Percentiles rank a stretch among this genome's conserved stretches.
Conservation (phyloP, 2,797 vertebrate genomes). For the Phataginus tetradactyla region DNA sequence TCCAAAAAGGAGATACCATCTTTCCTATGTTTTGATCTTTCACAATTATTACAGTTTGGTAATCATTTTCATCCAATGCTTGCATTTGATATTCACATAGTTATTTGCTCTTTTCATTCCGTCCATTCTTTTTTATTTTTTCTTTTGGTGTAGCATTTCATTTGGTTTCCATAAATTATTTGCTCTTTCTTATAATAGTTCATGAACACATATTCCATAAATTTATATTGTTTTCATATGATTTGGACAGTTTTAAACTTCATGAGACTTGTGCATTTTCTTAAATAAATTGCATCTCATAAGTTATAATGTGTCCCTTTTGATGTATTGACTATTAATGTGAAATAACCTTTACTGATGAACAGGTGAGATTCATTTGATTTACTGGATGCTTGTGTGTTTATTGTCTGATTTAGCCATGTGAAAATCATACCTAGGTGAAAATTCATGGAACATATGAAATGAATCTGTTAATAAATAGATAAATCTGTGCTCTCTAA, state of each 20-base stretch:
- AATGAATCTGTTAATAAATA: not conserved
- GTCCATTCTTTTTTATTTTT: not conserved
- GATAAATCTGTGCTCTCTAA: not conserved
- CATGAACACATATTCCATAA: not conserved
- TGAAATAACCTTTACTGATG: not conserved
- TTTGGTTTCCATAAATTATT: not conserved
- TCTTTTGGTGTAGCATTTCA: not conserved
- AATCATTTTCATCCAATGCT: not conserved
- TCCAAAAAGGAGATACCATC: not conserved
- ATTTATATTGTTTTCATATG: not conserved
- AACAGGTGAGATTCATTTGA: not conserved
- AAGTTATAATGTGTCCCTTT: not conserved
- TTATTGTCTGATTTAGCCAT: not conserved
- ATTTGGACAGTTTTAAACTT: not conserved
- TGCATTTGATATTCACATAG: not conserved
- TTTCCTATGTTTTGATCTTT: not conserved
- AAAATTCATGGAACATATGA: not conserved
- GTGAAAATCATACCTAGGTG: not conserved
- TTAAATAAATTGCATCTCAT: not conserved
- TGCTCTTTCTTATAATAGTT: not conserved
- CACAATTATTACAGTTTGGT: not conserved
- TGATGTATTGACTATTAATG: not conserved
- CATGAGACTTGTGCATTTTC: not conserved
- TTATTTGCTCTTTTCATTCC: not conserved
- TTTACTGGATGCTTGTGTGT: not conserved